A percentile compares a stretch with the other conserved stretches of the same genome.
phyloP scores from a whole-genome alignment of 2,797 vertebrate genomes.

The Hapalemur alaotrensis region DNA sequence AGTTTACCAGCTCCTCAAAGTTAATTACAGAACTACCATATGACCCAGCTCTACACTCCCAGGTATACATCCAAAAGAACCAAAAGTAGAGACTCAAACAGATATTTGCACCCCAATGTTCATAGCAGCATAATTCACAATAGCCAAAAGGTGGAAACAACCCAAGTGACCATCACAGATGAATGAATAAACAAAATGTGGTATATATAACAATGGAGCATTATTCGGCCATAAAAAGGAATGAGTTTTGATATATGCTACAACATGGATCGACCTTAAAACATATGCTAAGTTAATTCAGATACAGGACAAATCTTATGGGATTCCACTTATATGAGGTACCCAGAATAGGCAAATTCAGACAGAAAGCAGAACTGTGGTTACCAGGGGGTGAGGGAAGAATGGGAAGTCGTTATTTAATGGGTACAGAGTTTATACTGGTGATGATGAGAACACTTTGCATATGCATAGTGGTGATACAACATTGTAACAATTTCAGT shows the following conservation, averaged over 20 bases:
- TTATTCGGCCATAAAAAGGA: background rate
- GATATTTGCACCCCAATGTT: background rate
- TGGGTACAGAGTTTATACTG: background rate
- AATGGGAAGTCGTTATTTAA: background rate
- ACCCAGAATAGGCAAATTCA: background rate
- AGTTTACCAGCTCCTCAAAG: background rate
- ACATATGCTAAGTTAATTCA: background rate
- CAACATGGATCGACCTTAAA: background rate
- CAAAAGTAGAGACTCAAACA: background rate
- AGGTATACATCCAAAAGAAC: background rate
- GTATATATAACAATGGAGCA: background rate
- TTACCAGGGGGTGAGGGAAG: background rate
- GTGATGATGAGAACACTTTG: background rate
- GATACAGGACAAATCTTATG: background rate
- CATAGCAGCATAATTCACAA: background rate
- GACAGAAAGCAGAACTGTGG: background rate
- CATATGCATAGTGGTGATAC: background rate
- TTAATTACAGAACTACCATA: background rate
- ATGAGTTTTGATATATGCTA: background rate
- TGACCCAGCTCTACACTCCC: background rate
- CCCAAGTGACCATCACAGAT: background rate
- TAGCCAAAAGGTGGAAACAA: background rate
- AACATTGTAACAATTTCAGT: background rate
- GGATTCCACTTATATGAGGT: background rate
- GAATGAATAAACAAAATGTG: background rate